These are phyloP conservation scores for Lophius piscatorius DNA, from an alignment of 2,113 vertebrate genomes.

Conservation along the genomic window DNA sequence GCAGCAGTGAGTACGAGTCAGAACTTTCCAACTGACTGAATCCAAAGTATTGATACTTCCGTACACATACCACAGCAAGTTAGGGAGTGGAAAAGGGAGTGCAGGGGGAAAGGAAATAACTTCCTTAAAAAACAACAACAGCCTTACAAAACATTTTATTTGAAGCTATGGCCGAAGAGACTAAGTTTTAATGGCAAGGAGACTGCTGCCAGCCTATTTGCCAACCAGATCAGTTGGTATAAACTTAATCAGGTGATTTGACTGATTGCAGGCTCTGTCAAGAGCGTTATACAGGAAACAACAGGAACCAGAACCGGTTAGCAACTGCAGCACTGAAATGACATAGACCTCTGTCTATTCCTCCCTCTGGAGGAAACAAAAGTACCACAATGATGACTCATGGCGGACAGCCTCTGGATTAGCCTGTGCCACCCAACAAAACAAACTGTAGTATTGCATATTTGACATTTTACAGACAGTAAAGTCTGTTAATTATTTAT, in stretches of 20 bases:
- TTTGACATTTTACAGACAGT: slow-evolving; percentile 48
- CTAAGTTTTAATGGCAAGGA: slow-evolving; percentile 10
- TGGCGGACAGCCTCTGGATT: slow-evolving; percentile 63
- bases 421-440: slow-evolving; percentile 61
- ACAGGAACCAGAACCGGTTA: slow-evolving; percentile 52
- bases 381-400: slow-evolving; percentile 69
- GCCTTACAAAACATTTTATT: slow-evolving; percentile 30
- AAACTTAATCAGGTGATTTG: slow-evolving; percentile 40
- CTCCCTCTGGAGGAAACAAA: slow-evolving; percentile 63
- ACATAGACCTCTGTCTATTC: too few relatives aligned
- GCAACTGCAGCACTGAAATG: slow-evolving; percentile 52
- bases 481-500: slow-evolving; percentile 34
- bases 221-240: slow-evolving; percentile 54
- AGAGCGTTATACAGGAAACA: slow-evolving; percentile 44
- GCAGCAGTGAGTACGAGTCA: slow-evolving; percentile 39
- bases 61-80: slow-evolving; percentile 13
- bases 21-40: slow-evolving; percentile 46
- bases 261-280: slow-evolving; percentile 49
- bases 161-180: slow-evolving; percentile 9
- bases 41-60: slow-evolving; percentile 38
- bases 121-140: neutral
- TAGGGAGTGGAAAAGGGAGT: slow-evolving; percentile 6
- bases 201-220: slow-evolving; percentile 38
- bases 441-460: slow-evolving; percentile 36
- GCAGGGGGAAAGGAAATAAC: slow-evolving; percentile 16